Evolutionary conservation across 2,113 vertebrate genomes (phyloP).

Genomic region (Microcebus griseorufus): DNA sequence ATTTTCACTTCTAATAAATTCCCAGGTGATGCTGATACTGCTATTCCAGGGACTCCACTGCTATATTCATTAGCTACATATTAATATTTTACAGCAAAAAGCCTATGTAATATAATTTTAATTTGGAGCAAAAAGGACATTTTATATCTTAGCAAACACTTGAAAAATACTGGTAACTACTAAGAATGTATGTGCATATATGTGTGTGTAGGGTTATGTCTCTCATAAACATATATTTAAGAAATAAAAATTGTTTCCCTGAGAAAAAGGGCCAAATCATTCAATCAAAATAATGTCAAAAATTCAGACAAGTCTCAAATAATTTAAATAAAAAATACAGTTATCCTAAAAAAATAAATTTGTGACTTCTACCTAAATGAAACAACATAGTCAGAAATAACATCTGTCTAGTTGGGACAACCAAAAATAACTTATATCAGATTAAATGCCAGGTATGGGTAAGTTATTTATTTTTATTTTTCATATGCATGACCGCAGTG

Average conservation of each 20-base stretch:
- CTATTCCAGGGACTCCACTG: too few relatives aligned
- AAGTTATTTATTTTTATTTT: background rate
- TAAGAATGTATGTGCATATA: background rate
- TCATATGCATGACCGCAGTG: background rate
- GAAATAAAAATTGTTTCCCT: background rate
- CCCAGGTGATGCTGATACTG: background rate
- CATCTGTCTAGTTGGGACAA: background rate
- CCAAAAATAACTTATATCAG: background rate
- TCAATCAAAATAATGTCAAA: background rate
- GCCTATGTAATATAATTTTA: background rate
- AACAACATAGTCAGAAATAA: background rate
- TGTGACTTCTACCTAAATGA: background rate
- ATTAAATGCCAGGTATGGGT: fast-evolving
- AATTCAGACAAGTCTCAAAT: background rate
- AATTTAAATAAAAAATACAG: background rate
- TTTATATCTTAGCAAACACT: background rate
- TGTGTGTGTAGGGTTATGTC: background rate
- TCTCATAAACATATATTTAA: background rate
- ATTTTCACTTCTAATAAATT: background rate
- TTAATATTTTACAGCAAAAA: background rate
- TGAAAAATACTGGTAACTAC: background rate
- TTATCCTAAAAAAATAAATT: background rate
- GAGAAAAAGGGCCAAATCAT: background rate
- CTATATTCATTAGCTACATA: background rate
- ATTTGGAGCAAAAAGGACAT: background rate